Base-by-base conservation (phyloP, 2,797 vertebrate genomes). In the Acanthopagrus latus region DNA sequence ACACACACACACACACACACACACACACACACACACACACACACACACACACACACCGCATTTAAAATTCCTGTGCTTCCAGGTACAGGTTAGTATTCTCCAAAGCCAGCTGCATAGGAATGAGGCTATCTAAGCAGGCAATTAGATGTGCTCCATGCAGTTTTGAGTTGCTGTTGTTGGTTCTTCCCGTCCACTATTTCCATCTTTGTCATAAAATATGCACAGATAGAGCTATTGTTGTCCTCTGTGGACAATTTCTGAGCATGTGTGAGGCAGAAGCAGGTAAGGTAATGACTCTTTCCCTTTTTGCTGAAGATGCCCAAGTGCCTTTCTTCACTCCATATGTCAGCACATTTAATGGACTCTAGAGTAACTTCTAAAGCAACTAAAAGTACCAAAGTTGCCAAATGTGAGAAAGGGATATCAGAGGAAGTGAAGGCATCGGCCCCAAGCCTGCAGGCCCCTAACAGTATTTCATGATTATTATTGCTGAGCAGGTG, bases 161-260 rank as follows among this genome's bases (percentile, higher is more conserved):
- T 78, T 85, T 78, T 59, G 54, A 77, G 80, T 71, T 29, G 20
- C 64, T 65, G 78, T 78, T 83, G 81, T 81, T 76, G 55, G 79
- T 38, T 55, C 85, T 90, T 89, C 78, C 74, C 72, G 69, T 84
- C 75, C 33, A 81, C 76, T 74, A 64, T 86, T 89, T 91, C 88
- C 77, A 84, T 87, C 78, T 83, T 72, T 85, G 80, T 82, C 78
- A 77, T 87, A 80, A 90, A 93, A 90, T 88, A 87, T 89, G 85
- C 87, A 85, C 76, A 64, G 60, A 76, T 51, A 65, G 65, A 78
- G 67, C 71, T 74, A 72, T 85, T 85, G 86, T 89, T 78, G 74
- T 86, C 76, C 85, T 88, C 83, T 17, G 74, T 77, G 81, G 77
- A 82, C 78, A 89, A 23, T 74, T 76, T 87, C 64, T 18, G 62